Evolutionary conservation across 2,113 vertebrate genomes (phyloP), one percentile per base, ranked within the genome.

Genomic region (Struthidea cinerea): DNA sequence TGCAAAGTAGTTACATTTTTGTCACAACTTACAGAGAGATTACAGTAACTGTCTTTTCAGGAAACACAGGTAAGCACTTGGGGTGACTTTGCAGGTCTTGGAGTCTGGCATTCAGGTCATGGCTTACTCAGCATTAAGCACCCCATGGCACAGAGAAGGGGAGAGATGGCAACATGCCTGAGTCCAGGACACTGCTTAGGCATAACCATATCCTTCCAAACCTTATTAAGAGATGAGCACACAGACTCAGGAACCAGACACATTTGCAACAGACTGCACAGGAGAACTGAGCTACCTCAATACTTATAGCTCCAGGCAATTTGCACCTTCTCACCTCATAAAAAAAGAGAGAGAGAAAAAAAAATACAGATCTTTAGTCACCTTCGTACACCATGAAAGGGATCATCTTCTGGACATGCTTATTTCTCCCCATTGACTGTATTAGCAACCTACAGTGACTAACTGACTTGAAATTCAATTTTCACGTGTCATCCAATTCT

Each of bases 401-500:
- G 13, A 69, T 57, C 39, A 69, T 80, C 67, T 76, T 88, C 46
- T 7, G 5, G 59, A 63, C 28, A 59, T 13, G 61, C 41, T 81
- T 77, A 77, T 70, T 94, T 70, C 55, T 94, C 80, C 46, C 47
- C 2, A 16, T 1, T 80, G 86, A 86, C 68, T 86, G 7, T n/a
- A 64, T 64, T 73, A 83, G 63, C 37, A 95, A 93, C 39, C 39
- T 67, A 67, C 16, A 33, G 77, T 73, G 82, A 95, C 80, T 87
- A 87, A 95, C 39, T 41, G 63, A 80, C 68, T 86, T 86, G 9
- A 90, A 88, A 94, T 92, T 59, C 2, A 27, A 75, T 93, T 94
- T 95, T 86, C 73, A 69, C 7, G 11, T 88, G 71, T 81, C 76
- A 93, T 55, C 88, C 80, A 74, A 20, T 93, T 93, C 60, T 93